Evolutionary conservation across 53 echinoderm and acorn worm species (phyloP).

Genomic region (Echinarachnius parma): DNA sequence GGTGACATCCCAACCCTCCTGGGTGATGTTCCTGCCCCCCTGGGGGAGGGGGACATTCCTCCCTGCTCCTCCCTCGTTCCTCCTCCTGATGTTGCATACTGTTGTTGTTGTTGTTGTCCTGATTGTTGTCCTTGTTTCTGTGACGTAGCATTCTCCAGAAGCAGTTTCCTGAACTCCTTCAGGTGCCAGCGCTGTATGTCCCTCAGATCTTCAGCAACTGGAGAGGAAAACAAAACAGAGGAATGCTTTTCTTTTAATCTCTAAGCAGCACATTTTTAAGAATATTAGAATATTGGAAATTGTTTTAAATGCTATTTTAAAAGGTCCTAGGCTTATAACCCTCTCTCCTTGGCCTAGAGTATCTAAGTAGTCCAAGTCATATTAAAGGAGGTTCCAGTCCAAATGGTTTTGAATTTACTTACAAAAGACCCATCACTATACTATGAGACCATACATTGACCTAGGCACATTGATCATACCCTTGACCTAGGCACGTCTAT

Average conservation of each 20-base stretch:
- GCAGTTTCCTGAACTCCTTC: constrained; percentile 46
- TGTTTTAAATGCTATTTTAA: not conserved
- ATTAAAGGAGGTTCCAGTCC: no score
- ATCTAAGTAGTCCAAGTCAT: not conserved
- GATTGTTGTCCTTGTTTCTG: constrained; percentile 6
- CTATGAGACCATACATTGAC: no score
- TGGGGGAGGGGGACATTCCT: not conserved
- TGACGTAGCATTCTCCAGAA: constrained; percentile 20
- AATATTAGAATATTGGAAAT: not conserved
- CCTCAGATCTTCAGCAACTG: constrained; percentile 81
- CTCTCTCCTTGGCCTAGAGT: not conserved
- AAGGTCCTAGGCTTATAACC: not conserved
- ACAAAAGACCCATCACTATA: no score
- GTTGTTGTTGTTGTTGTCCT: not conserved
- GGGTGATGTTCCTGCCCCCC: no score
- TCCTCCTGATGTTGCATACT: not conserved
- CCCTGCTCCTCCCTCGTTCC: not conserved
- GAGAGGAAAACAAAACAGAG: constrained; percentile 1
- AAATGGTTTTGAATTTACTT: no score
- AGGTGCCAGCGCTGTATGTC: constrained; percentile 74
- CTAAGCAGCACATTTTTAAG: not conserved
- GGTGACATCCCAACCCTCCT: constrained; percentile 14
- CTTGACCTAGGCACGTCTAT: no score
- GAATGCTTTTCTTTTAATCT: no score
- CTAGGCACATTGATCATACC: no score